Evolutionary conservation across 2,888 invertebrate genomes (phyloP).

Genomic region (Standfussiana lucernea): DNA sequence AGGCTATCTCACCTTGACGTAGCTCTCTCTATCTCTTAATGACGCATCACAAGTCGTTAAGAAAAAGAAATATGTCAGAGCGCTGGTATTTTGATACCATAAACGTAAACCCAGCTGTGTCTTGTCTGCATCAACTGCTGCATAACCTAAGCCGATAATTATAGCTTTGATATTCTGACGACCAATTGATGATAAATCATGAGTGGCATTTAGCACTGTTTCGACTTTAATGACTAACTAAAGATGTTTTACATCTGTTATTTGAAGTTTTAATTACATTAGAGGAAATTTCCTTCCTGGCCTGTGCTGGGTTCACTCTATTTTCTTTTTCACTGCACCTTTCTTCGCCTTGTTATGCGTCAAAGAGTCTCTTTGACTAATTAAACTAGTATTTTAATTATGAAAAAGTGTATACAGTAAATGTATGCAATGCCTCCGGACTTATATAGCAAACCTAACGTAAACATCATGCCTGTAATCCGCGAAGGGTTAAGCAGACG

Average conservation of each 20-base stretch:
- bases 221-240: not conserved
- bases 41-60: too few species aligned
- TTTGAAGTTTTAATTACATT: conserved; percentile 5
- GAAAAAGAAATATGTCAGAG: too few species aligned
- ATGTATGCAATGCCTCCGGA: too few species aligned
- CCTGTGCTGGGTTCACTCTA: not conserved
- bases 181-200: not conserved
- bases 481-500: too few species aligned
- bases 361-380: not conserved
- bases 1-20: too few species aligned
- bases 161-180: not conserved
- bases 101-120: not conserved
- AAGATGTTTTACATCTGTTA: not conserved
- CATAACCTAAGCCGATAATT: not conserved
- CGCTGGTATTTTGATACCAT: too few species aligned
- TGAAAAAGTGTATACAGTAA: not conserved
- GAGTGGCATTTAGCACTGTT: not conserved
- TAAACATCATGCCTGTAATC: too few species aligned
- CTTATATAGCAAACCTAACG: too few species aligned
- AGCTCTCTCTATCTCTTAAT: too few species aligned
- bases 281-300: not conserved
- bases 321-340: not conserved
- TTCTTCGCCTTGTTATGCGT: not conserved
- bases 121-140: not conserved
- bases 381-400: not conserved